These are phyloP conservation scores for Maconellicoccus hirsutus DNA, from an alignment of 1,140 invertebrate genomes.

Conservation along the genomic window DNA sequence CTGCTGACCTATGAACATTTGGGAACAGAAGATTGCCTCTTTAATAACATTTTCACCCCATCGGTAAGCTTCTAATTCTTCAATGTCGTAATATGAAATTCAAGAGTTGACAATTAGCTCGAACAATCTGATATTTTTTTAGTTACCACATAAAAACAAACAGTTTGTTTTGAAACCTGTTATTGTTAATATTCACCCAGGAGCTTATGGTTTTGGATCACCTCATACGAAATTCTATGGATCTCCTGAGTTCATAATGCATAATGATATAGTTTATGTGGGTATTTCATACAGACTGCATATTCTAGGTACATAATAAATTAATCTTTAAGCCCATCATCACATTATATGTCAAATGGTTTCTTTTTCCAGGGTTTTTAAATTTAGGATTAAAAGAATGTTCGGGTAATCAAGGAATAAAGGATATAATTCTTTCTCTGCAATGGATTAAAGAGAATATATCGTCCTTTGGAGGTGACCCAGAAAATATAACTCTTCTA, in stretches of 20 bases:
- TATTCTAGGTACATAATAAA: constrained; percentile 30
- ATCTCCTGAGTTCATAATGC: constrained; percentile 35
- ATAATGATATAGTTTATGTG: constrained; percentile 50
- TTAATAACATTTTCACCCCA: too few species aligned
- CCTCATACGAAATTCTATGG: constrained; percentile 33
- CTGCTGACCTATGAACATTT: too few species aligned
- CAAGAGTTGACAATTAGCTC: too few species aligned
- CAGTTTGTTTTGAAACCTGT: constrained; percentile 30
- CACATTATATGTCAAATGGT: too few species aligned
- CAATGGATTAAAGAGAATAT: constrained; percentile 93
- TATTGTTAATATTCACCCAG: constrained; percentile 42
- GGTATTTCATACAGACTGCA: constrained; percentile 55
- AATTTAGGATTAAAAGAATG: too few species aligned
- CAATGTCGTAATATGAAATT: too few species aligned
- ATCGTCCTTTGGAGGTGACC: constrained; percentile 79
- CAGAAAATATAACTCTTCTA: constrained; percentile 78
- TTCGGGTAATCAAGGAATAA: constrained; percentile 80
- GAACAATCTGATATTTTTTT: too few species aligned
- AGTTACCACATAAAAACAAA: background rate
- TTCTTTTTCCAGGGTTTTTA: too few species aligned
- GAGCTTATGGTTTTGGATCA: constrained; percentile 37
- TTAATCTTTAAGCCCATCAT: too few species aligned
- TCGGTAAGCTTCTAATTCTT: too few species aligned
- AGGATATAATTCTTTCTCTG: constrained; percentile 86
- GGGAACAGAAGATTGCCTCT: too few species aligned